Conservation (phyloP, 2,797 vertebrate genomes). For the Semaprochilodus insignis region DNA sequence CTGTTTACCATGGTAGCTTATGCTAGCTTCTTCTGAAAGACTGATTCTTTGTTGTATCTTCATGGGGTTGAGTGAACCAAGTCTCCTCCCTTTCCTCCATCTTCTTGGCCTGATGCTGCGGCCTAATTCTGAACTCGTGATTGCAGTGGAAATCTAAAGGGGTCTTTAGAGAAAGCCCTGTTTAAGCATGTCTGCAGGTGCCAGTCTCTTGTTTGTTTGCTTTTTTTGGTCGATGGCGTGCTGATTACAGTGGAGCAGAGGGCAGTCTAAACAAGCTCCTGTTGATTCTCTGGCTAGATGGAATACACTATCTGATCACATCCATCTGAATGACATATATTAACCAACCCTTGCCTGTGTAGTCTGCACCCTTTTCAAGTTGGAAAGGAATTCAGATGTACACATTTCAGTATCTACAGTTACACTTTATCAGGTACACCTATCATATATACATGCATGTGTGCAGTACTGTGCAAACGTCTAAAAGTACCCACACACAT, state of each 20-base stretch:
- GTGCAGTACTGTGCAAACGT: too few relatives aligned
- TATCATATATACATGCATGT: too few relatives aligned
- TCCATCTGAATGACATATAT: slow-evolving; percentile 9
- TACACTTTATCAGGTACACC: too few relatives aligned
- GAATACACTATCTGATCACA: slow-evolving; percentile 12
- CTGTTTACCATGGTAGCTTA: background rate
- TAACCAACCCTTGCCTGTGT: background rate
- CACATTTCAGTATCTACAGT: background rate
- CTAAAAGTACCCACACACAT: too few relatives aligned
- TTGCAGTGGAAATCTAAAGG: background rate
- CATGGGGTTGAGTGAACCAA: background rate
- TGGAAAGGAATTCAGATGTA: background rate
- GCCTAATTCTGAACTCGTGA: slow-evolving; percentile 18
- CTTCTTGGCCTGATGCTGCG: background rate
- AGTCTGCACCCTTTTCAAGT: background rate
- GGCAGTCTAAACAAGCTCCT: slow-evolving; percentile 35
- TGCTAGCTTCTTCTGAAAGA: background rate
- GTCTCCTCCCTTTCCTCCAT: background rate
- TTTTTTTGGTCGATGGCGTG: slow-evolving; percentile 18
- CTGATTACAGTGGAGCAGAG: slow-evolving; percentile 8
- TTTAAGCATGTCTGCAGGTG: slow-evolving; percentile 30
- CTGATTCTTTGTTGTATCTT: background rate
- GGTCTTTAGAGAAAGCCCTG: slow-evolving; percentile 20
- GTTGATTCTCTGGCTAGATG: slow-evolving; percentile 1
- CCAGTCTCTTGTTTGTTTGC: background rate